phyloP scores from a whole-genome alignment of 2,113 vertebrate species.

The Anarhynchus alexandrinus region DNA sequence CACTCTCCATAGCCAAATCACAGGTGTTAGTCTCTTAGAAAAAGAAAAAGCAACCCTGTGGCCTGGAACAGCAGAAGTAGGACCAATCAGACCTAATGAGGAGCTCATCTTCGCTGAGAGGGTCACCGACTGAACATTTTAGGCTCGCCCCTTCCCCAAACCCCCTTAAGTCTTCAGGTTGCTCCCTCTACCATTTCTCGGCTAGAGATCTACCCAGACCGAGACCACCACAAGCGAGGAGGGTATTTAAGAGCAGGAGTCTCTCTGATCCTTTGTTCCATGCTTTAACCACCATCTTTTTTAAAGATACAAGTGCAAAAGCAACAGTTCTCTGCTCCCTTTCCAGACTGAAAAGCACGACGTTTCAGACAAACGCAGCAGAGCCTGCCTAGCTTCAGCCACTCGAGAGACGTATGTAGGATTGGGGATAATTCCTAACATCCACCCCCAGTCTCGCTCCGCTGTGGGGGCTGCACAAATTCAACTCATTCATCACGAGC shows the following conservation, averaged over 20 bases:
- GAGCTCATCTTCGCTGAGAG: neutral
- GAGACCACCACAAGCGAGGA: neutral
- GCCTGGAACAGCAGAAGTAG: neutral
- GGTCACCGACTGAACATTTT: neutral
- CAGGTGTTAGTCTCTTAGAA: neutral
- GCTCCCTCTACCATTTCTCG: neutral
- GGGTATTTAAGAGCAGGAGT: neutral
- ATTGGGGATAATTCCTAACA: conserved; percentile 58
- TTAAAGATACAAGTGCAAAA: conserved; percentile 24
- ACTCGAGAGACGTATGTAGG: conserved; percentile 27
- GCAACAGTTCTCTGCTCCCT: conserved; percentile 15
- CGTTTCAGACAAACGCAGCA: neutral
- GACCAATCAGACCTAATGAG: neutral
- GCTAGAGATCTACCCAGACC: neutral
- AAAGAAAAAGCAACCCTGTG: neutral
- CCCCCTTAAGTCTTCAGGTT: neutral
- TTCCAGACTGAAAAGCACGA: neutral
- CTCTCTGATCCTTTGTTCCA: conserved; percentile 31
- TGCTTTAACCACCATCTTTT: neutral
- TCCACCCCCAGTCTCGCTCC: conserved; percentile 48
- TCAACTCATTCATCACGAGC: conserved; percentile 56
- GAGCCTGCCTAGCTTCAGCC: conserved; percentile 21
- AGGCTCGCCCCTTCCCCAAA: neutral
- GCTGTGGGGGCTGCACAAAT: conserved; percentile 41
- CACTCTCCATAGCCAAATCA: neutral